Evolutionary conservation across 1,140 invertebrate species (phyloP).

Genomic region (Mya arenaria): DNA sequence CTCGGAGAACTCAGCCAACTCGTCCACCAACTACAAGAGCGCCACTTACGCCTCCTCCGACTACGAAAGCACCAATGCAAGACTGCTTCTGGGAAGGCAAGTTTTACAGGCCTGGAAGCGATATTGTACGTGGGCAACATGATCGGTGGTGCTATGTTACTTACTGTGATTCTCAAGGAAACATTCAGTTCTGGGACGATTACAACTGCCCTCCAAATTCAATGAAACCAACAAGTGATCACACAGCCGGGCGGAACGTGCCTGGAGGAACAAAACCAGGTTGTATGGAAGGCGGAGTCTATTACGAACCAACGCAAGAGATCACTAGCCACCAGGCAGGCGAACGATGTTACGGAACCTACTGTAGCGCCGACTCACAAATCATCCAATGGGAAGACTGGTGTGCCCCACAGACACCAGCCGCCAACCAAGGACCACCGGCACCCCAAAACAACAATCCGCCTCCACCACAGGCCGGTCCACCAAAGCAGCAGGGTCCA

Average conservation of each 20-base stretch:
- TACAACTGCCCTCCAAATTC: slow-evolving; percentile 51
- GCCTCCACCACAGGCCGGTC: not conserved
- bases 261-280: not conserved
- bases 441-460: not conserved
- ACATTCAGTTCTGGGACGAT: slow-evolving; percentile 54
- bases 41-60: slow-evolving; percentile 2
- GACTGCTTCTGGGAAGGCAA: slow-evolving; percentile 51
- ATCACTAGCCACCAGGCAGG: slow-evolving; percentile 42
- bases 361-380: slow-evolving; percentile 42
- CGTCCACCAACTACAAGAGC: not conserved
- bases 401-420: slow-evolving; percentile 29
- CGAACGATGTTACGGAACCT: slow-evolving; percentile 51
- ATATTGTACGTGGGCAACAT: slow-evolving; percentile 45
- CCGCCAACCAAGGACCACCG: not conserved
- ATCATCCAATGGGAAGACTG: slow-evolving; percentile 52
- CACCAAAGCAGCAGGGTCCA: not conserved
- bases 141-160: slow-evolving; percentile 49
- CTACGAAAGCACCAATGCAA: not conserved
- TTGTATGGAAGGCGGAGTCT: slow-evolving; percentile 27
- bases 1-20: not conserved
- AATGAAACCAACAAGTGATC: slow-evolving; percentile 47
- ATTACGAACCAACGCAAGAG: slow-evolving; percentile 47
- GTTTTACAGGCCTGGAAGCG: slow-evolving; percentile 43
- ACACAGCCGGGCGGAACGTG: slow-evolving; percentile 4
- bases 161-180: slow-evolving; percentile 41